Base-by-base conservation (phyloP, 1,140 invertebrate genomes). In the Drosophila pandora region DNA sequence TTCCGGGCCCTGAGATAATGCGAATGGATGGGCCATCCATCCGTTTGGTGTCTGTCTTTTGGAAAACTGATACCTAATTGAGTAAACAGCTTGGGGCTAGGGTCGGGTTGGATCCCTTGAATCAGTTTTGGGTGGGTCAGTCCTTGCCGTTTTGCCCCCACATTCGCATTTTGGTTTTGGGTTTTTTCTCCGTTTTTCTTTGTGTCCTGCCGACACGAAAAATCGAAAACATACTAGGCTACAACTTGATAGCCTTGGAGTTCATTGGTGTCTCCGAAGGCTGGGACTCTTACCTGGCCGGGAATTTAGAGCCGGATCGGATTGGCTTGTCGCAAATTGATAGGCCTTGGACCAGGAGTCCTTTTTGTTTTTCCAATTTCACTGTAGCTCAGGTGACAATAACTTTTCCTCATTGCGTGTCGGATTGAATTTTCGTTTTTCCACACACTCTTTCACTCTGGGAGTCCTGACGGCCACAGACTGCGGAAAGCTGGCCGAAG, bases 1-100 rank as follows among this genome's bases (percentile, higher is more conserved):
- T 32, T 41, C 52, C 21, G 22, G 10, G 41, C 28, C 28, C 39
- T 21, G 53, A 48, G 65, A 53, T 70, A 72, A 60, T 53, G 39
- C 53, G 54, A 60, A 52, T 32, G 30, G 37, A 45, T 43, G 63
- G 47, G 21, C 39, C 61, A 72, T 79, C 30, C 62, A 67, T 48
- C 13, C 17, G 41, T 41, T 13, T 68, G 63, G 47, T 52, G 54
- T 50, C 61, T 62, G 45, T 65, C 50, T 55, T 37, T 23, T 69
- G 70, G 77, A 77, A 87, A 85, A 60, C 77, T 81, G 81, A 84
- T 84, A 81, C 83, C 68, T 74, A 81, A 85, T 81, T 81, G 82
- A 69, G 82, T 79, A 84, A 84, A 84, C 81, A 84, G 71, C 70
- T 41, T 52, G 71, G 60, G 59, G 68, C 58, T 55, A 54, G 65